phyloP scores from a whole-genome alignment of 2,797 vertebrate species.

The Danio tinwini region DNA sequence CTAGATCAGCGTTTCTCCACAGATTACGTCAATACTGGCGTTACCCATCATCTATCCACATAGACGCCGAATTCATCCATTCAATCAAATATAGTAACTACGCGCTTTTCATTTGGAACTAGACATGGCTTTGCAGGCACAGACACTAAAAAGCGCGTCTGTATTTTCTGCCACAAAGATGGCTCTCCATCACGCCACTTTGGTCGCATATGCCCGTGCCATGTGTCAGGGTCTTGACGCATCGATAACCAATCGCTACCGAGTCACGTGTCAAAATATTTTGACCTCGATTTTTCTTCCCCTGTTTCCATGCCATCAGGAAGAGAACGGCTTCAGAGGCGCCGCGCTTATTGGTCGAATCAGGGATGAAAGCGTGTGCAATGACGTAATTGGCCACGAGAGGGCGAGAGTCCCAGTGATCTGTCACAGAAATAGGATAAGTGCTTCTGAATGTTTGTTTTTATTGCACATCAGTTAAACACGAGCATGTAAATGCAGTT shows the following conservation, averaged over 20 bases:
- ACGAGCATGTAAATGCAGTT: too few relatives aligned
- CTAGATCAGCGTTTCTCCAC: conserved; percentile 52
- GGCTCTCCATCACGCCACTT: conserved; percentile 35
- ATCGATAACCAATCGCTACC: conserved; percentile 78
- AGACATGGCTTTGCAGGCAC: not conserved
- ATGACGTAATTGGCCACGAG: conserved; percentile 38
- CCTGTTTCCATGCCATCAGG: conserved; percentile 88
- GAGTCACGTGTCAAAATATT: conserved; percentile 80
- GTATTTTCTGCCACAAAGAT: conserved; percentile 5
- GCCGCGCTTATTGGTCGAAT: conserved; percentile 76
- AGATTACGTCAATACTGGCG: conserved; percentile 43
- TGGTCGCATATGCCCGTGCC: conserved; percentile 46
- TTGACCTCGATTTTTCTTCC: conserved; percentile 85
- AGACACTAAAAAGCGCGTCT: not conserved
- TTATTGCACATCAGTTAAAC: not conserved
- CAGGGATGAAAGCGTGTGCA: conserved; percentile 21
- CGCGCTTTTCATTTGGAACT: not conserved
- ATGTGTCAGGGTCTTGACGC: conserved; percentile 56
- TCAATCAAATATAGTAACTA: not conserved
- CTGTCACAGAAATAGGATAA: not conserved
- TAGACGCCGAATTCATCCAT: not conserved
- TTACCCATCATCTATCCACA: conserved; percentile 14
- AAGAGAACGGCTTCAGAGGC: conserved; percentile 64
- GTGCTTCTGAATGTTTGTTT: not conserved
- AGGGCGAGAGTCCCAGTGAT: conserved; percentile 27